phyloP scores from a whole-genome alignment of 2,888 invertebrate genomes.

The Gryllus longicercus region DNA sequence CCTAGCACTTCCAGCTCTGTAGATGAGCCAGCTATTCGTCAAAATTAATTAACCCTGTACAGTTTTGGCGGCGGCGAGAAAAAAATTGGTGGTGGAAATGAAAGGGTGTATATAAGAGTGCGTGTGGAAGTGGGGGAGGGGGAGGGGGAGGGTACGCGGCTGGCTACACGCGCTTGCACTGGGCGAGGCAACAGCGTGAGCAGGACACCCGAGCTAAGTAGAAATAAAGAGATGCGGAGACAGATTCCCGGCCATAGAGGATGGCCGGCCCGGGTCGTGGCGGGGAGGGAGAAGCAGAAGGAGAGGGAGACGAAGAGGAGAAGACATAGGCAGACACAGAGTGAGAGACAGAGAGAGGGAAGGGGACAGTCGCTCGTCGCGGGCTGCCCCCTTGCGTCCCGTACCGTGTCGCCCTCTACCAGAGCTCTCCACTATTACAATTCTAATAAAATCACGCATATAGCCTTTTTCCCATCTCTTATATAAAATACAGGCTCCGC shows the following conservation, averaged over 20 bases:
- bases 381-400: too few relatives aligned
- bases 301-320: neutral
- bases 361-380: neutral
- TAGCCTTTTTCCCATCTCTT: conserved; percentile 17
- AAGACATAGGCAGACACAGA: too few relatives aligned
- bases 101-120: conserved; percentile 10
- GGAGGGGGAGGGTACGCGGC: neutral
- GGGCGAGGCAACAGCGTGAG: neutral
- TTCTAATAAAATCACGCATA: conserved; percentile 17
- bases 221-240: conserved; percentile 17
- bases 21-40: conserved; percentile 11
- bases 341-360: neutral
- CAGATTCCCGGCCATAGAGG: conserved; percentile 8
- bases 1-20: neutral
- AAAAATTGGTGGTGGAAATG: conserved; percentile 2
- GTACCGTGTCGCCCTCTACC: too few relatives aligned
- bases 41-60: conserved; percentile 17
- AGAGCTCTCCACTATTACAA: neutral
- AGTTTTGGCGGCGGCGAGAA: neutral
- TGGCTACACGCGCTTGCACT: neutral
- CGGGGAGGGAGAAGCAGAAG: neutral
- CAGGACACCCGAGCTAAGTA: neutral
- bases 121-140: neutral
- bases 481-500: conserved; percentile 17
- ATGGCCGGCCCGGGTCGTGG: neutral